Evolutionary conservation across 2,888 invertebrate species (phyloP), one percentile per base, ranked within the genome.

Genomic region (Melinaea menophilus): DNA sequence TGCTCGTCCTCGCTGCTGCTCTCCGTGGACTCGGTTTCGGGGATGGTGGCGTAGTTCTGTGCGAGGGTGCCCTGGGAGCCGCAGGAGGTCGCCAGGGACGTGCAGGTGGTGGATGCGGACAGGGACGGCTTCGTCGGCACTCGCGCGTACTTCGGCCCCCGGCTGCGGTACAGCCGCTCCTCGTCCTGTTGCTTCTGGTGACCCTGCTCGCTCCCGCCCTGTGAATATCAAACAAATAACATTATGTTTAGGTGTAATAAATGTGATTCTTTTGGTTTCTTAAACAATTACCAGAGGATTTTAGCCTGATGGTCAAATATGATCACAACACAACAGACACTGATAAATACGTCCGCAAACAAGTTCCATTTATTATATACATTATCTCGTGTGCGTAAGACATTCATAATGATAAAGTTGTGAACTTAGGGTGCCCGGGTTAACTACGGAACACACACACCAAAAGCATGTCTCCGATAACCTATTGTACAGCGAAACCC

Each of bases 31-130:
- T 81, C 82, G 75, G 78, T 83, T 69, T 89, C 90, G 3, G 86
- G 89, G 70, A 89, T 88, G 2, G 84, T 79, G 48, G 87, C 81
- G 82, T 90, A 88, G 73, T 88, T 86, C 13, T 89, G 88, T 2
- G 82, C 85, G 55, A 89, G 83, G 46, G 85, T 86, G 35, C 90
- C 90, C 66, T 90, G 90, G 7, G 90, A 89, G 60, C 90, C 90
- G 71, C 86, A 90, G 37, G 91, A 87, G 51, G 89, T 89, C 69
- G 93, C 93, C 67, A 93, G 80, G 66, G 93, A 93, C 34, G 93
- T 92, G 78, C 92, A 91, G 74, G 93, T 92, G 62, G 93, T 93
- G 51, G 93, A 92, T 46, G 92, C 84, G 2, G 93, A 93, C 12
- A 93, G 82, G 41, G 92, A 91, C 56, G 92, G 86, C 60, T 82